phyloP scores from a whole-genome alignment of 2,888 invertebrate species.

The Pyrrhosoma nymphula region DNA sequence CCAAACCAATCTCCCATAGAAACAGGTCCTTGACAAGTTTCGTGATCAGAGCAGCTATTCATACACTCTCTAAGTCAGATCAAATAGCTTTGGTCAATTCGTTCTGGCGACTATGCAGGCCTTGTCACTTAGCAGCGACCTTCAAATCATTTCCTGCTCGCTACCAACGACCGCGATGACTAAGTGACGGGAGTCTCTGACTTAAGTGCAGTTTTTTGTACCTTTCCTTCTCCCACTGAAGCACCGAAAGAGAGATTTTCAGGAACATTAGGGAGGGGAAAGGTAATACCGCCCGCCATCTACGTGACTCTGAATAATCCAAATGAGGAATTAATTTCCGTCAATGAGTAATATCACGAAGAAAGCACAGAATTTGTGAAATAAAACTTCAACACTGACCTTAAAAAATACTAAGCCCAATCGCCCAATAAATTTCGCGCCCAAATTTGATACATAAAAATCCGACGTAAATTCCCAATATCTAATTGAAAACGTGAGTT shows the following conservation, averaged over 20 bases:
- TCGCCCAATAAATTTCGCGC: no score
- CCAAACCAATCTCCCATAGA: no score
- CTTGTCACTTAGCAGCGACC: neutral
- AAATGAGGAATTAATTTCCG: no score
- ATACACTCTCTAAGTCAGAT: neutral
- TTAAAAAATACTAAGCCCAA: no score
- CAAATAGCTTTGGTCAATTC: neutral
- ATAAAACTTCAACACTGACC: no score
- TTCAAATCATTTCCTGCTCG: slow-evolving; percentile 8
- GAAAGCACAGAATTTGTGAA: no score
- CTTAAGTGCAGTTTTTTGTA: neutral
- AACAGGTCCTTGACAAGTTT: neutral
- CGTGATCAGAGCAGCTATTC: neutral
- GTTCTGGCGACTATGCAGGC: neutral
- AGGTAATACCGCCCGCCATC: no score
- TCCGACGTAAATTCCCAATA: no score
- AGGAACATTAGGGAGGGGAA: neutral
- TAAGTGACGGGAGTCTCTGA: neutral
- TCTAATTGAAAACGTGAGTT: no score
- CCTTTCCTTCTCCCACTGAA: neutral
- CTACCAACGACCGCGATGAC: neutral
- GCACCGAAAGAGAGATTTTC: neutral
- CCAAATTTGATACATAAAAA: no score
- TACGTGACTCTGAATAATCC: no score
- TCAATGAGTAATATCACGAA: no score